These are phyloP conservation scores for Daphoenositta chrysoptera DNA, from an alignment of 2,113 vertebrate species.

Conservation along the genomic window DNA sequence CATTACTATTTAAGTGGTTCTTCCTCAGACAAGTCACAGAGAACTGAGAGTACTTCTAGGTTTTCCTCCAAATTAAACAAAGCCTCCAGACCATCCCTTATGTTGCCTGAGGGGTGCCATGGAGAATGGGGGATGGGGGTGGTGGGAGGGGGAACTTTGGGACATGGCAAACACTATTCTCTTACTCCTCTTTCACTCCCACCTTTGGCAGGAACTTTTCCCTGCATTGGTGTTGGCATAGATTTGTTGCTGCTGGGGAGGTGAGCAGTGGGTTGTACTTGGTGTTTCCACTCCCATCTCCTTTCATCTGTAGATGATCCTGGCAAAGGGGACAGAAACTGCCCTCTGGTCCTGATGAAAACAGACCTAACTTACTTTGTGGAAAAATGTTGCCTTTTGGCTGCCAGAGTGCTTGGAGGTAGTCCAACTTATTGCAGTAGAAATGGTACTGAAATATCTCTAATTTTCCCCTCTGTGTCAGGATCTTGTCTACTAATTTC, in stretches of 20 bases:
- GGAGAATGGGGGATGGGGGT: background rate
- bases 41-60: background rate
- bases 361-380: background rate
- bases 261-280: background rate
- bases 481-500: background rate
- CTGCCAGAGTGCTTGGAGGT: background rate
- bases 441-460: background rate
- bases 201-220: background rate
- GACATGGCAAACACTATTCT: background rate
- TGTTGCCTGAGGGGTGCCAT: background rate
- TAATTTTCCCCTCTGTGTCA: background rate
- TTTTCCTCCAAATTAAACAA: background rate
- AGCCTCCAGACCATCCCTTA: background rate
- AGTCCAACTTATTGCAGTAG: background rate
- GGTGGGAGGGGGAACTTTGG: background rate
- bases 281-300: background rate
- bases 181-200: background rate
- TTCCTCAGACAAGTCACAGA: background rate
- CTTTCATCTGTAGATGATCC: background rate
- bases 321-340: background rate
- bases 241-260: background rate
- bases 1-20: background rate
- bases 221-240: accelerated
- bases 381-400: background rate
- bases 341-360: background rate